Evolutionary conservation across 2,797 vertebrate species (phyloP).

Genomic region (Carapus acus): DNA sequence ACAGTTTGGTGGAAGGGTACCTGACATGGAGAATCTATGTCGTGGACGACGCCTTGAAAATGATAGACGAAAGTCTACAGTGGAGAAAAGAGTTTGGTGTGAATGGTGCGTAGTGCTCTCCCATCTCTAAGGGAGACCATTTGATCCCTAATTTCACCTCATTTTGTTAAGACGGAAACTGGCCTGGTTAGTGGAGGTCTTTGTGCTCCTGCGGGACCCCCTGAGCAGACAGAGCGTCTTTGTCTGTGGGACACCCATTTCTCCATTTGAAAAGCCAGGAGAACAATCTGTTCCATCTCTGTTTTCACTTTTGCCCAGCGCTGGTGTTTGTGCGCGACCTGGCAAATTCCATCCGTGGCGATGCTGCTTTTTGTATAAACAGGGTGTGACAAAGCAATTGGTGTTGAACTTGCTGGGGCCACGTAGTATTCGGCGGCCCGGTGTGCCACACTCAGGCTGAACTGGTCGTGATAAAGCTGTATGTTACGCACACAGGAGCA

Average conservation of each 20-base stretch:
- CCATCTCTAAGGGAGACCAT: neutral
- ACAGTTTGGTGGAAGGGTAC: conserved; percentile 75
- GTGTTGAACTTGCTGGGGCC: too few relatives aligned
- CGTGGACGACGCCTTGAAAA: conserved; percentile 79
- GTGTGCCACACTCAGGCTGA: too few relatives aligned
- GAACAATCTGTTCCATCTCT: conserved; percentile 45
- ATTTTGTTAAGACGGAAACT: conserved; percentile 21
- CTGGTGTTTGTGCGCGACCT: conserved; percentile 30
- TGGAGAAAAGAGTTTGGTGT: conserved; percentile 83
- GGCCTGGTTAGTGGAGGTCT: conserved; percentile 26
- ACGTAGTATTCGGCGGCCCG: too few relatives aligned
- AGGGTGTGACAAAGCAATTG: too few relatives aligned
- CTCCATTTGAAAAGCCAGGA: conserved; percentile 11
- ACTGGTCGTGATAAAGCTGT: too few relatives aligned
- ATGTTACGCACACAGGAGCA: too few relatives aligned
- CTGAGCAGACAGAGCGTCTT: conserved; percentile 45
- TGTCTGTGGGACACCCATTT: conserved; percentile 46
- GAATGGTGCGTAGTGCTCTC: conserved; percentile 73
- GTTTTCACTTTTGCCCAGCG: conserved; percentile 23
- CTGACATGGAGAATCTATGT: conserved; percentile 72
- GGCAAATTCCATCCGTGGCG: conserved; percentile 43
- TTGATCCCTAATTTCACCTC: neutral
- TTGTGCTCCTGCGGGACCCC: conserved; percentile 36
- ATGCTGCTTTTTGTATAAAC: too few relatives aligned
- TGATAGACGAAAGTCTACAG: conserved; percentile 84